These are phyloP conservation scores for Metridium senile DNA, from an alignment of 92 coral and sea anemone species.

Conservation along the genomic window DNA sequence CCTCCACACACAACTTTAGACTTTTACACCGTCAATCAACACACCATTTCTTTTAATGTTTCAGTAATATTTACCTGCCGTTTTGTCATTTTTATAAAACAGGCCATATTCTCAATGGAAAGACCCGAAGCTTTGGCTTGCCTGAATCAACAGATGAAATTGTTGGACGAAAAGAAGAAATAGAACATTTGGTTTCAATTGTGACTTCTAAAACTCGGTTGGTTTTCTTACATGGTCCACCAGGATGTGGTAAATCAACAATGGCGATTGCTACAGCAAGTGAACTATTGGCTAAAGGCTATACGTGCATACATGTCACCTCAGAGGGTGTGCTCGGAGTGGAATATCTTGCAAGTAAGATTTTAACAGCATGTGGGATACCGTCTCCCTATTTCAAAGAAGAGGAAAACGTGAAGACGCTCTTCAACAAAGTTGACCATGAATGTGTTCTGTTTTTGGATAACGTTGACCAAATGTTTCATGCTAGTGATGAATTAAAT, in stretches of 20 bases:
- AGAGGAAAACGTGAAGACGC: constrained; percentile 16
- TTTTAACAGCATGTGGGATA: constrained; percentile 32
- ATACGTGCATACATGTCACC: constrained; percentile 29
- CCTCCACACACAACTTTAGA: too few relatives aligned
- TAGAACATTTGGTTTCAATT: not conserved
- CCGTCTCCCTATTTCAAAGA: not conserved
- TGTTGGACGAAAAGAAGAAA: constrained; percentile 34
- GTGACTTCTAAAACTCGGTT: not conserved
- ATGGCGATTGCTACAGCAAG: constrained; percentile 26
- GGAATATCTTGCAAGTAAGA: constrained; percentile 38
- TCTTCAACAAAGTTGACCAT: constrained; percentile 3
- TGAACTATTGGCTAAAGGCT: constrained; percentile 7
- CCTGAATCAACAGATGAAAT: constrained; percentile 8
- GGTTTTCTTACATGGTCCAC: constrained; percentile 20
- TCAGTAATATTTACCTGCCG: too few relatives aligned
- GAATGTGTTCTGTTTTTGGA: constrained; percentile 33
- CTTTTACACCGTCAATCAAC: too few relatives aligned
- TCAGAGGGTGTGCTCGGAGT: constrained; percentile 26
- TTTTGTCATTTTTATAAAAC: too few relatives aligned
- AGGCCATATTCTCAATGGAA: not conserved
- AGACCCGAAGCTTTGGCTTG: not conserved
- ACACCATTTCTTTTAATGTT: too few relatives aligned
- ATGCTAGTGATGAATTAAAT: not conserved
- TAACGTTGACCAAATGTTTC: constrained; percentile 43
- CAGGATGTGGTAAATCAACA: constrained; percentile 54